A percentile compares a stretch with the other conserved stretches of the same genome.
phyloP scores from a whole-genome alignment of 2,888 invertebrate genomes.

The Dolichopus griseipennis region DNA sequence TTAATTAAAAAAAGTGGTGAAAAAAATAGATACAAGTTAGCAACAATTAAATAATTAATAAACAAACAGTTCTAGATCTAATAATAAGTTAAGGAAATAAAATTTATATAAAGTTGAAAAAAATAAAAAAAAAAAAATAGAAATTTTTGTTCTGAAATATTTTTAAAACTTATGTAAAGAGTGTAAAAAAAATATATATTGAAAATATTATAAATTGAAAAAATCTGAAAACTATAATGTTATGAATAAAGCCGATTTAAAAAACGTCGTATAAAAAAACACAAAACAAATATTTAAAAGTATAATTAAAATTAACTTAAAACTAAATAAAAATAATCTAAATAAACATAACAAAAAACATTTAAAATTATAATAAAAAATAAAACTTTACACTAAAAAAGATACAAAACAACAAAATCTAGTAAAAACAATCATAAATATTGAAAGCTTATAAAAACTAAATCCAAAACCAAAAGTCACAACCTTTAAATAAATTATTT shows the following conservation, averaged over 20 bases:
- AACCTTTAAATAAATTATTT: background rate
- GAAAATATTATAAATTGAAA: no score
- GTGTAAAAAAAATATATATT: no score
- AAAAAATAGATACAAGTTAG: slow-evolving; percentile 30
- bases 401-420: slow-evolving; percentile 21
- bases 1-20: slow-evolving; percentile 21
- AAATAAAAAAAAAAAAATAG: background rate
- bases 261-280: slow-evolving; percentile 17
- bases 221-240: no score
- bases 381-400: slow-evolving; percentile 22
- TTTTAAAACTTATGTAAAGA: no score
- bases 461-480: background rate
- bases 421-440: background rate
- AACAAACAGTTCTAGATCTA: no score
- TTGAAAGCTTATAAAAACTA: background rate
- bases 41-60: slow-evolving; percentile 42
- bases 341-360: slow-evolving; percentile 26
- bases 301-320: slow-evolving; percentile 18
- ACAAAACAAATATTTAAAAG: slow-evolving; percentile 18
- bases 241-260: slow-evolving; percentile 9
- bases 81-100: no score
- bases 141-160: no score
- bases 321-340: slow-evolving; percentile 12
- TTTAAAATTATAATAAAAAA: slow-evolving; percentile 22
- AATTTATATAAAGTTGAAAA: background rate